phyloP scores from a whole-genome alignment of 1,140 invertebrate species.

The Tachypleus tridentatus region DNA sequence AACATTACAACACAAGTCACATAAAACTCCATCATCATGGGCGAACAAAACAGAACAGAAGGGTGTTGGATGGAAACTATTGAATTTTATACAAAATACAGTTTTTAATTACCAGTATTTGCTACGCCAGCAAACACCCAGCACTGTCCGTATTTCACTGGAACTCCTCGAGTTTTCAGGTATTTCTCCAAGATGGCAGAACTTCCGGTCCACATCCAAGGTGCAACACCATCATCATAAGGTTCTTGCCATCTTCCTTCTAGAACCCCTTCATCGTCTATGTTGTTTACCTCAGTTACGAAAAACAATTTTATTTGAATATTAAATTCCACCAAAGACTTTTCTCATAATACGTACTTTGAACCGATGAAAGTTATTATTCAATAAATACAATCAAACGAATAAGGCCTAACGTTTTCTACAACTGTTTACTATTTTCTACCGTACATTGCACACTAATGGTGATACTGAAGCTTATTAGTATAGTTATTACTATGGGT shows the following conservation, averaged over 20 bases:
- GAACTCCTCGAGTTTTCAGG: slow-evolving; percentile 54
- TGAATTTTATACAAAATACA: no score
- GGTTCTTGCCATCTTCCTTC: slow-evolving; percentile 70
- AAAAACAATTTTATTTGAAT: background rate
- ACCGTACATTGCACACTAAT: background rate
- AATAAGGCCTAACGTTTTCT: no score
- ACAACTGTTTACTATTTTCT: no score
- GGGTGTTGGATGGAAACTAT: no score
- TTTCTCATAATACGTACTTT: no score
- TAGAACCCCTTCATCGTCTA: slow-evolving; percentile 71
- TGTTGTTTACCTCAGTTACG: slow-evolving; percentile 51
- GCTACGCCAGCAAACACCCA: slow-evolving; percentile 86
- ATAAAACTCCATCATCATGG: no score
- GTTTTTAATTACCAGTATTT: slow-evolving; percentile 42
- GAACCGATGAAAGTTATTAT: no score
- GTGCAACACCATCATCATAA: slow-evolving; percentile 53
- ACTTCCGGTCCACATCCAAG: slow-evolving; percentile 75
- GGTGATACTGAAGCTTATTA: no score
- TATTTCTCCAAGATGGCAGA: slow-evolving; percentile 71
- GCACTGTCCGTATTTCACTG: slow-evolving; percentile 82
- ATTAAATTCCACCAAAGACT: no score
- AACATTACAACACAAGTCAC: no score
- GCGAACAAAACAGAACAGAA: slow-evolving; percentile 27
- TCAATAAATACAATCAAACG: no score
- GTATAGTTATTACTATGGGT: no score